Evolutionary conservation across 2,113 vertebrate species (phyloP), one percentile per base, ranked within the genome.

Genomic region (Dasyprocta punctata): DNA sequence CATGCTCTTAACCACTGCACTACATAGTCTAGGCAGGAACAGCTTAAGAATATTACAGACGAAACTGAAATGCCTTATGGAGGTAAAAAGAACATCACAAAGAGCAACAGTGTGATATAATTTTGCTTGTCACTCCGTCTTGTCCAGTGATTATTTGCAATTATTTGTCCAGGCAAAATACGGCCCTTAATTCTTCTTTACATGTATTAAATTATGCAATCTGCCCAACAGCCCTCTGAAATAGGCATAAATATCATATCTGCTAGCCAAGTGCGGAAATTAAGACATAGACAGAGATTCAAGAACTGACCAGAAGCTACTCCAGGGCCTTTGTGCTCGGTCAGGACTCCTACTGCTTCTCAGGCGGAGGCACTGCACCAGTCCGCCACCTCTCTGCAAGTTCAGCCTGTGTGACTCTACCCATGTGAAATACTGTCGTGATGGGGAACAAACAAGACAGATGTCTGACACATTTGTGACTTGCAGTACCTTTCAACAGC

Each of bases 121-220:
- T 85, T 82, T 28, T 47, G 14, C 56, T 69, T 81, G 44, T 58
- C 61, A 85, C 11, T 82, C 75, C 30, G 61, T 5, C 47, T 41
- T 52, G 11, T 36, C 87, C 33, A 75, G 30, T 77, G 49, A 69
- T 61, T 47, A 86, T 75, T 78, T 87, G 19, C 85, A 56, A 56
- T 56, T 56, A 56, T 56, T 56, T 56, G 17, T 56, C 54, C n/a
- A 91, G 6, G 47, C 54, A 96, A n/a, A n/a, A 52, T 14, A 78
- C 36, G 52, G 67, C 13, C 26, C 12, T 96, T 92, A 44, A 71
- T 75, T 85, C 84, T 88, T 92, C 82, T 89, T 93, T n/a, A 54
- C 41, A 44, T 65, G 54, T 13, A 71, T 30, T 56, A 91, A 60
- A 44, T 94, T 24, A 44, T 41, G 0, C 26, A 38, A 61, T 92